These are phyloP conservation scores for Orthonevra nobilis DNA, from an alignment of 2,888 invertebrate genomes.

Conservation along the genomic window DNA sequence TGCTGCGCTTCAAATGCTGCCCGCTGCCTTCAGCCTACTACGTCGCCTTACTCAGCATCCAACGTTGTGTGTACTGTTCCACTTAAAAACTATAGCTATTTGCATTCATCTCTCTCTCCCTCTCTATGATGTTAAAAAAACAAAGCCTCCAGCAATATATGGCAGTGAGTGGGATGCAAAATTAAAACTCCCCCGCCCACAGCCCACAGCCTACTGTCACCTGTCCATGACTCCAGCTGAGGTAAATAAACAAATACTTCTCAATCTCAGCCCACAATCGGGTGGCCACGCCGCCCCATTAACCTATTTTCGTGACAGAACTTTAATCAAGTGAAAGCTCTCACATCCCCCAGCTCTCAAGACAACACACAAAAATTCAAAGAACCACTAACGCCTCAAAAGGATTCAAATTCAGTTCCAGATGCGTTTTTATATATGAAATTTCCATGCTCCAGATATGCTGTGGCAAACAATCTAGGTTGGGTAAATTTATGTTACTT, in stretches of 20 bases:
- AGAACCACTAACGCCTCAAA: conserved; percentile 26
- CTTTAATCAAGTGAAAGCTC: conserved; percentile 66
- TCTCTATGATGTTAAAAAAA: conserved; percentile 43
- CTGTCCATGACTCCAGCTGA: conserved; percentile 54
- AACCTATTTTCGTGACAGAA: conserved; percentile 63
- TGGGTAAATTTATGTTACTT: conserved; percentile 72
- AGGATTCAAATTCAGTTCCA: conserved; percentile 36
- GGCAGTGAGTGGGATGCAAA: conserved; percentile 6
- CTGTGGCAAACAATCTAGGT: not conserved
- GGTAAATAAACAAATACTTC: conserved; percentile 61
- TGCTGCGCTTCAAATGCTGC: no score
- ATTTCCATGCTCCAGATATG: conserved; percentile 5
- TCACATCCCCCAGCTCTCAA: conserved; percentile 33
- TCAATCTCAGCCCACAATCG: conserved; percentile 47
- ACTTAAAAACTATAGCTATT: conserved; percentile 60
- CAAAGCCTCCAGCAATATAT: conserved; percentile 38
- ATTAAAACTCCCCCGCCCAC: conserved; percentile 15
- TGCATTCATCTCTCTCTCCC: conserved; percentile 51
- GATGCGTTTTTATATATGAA: conserved; percentile 9
- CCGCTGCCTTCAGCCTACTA: no score
- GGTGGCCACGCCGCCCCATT: conserved; percentile 51
- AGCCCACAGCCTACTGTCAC: no score
- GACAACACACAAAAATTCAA: conserved; percentile 11
- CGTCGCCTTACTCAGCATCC: not conserved
- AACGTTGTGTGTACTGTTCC: conserved; percentile 51